These are phyloP conservation scores for Jordanella pulchra DNA, from an alignment of 2,797 vertebrate species.

Conservation along the genomic window DNA sequence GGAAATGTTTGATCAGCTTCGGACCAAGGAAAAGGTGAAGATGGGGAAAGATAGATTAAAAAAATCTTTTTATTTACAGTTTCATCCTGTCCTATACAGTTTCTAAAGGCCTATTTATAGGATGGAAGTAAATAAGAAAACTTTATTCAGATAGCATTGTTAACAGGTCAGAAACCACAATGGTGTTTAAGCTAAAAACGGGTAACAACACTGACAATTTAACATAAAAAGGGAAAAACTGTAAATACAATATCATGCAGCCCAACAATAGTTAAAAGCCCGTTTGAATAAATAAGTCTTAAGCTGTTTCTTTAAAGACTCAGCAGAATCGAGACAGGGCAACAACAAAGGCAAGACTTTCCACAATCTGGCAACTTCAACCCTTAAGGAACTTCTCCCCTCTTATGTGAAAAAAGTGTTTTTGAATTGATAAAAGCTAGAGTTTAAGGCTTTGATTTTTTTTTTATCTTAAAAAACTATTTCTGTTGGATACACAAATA, in stretches of 20 bases:
- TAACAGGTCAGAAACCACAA: not conserved
- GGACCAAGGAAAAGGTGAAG: conserved; percentile 94
- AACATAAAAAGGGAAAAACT: not conserved
- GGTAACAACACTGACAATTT: not conserved
- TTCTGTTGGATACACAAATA: not conserved
- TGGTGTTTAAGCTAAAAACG: not conserved
- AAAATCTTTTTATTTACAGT: not conserved
- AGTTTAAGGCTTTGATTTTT: too few species aligned
- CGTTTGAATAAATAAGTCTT: not conserved
- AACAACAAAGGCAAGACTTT: too few species aligned
- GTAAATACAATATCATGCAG: not conserved
- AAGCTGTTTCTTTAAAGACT: not conserved
- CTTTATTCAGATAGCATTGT: not conserved
- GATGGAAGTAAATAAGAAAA: not conserved
- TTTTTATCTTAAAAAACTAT: too few species aligned
- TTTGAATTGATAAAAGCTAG: too few species aligned
- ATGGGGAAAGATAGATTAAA: not conserved
- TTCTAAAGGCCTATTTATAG: not conserved
- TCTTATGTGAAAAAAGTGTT: too few species aligned
- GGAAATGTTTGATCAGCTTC: conserved; percentile 97
- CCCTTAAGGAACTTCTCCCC: too few species aligned
- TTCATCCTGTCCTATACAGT: not conserved
- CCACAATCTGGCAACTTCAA: too few species aligned
- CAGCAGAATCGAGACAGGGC: too few species aligned
- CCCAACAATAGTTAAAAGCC: not conserved